A percentile compares a stretch with the other conserved stretches of the same genome.
Evolutionary conservation across 2,113 vertebrate species (phyloP).

Genomic region (Labeo rohita): DNA sequence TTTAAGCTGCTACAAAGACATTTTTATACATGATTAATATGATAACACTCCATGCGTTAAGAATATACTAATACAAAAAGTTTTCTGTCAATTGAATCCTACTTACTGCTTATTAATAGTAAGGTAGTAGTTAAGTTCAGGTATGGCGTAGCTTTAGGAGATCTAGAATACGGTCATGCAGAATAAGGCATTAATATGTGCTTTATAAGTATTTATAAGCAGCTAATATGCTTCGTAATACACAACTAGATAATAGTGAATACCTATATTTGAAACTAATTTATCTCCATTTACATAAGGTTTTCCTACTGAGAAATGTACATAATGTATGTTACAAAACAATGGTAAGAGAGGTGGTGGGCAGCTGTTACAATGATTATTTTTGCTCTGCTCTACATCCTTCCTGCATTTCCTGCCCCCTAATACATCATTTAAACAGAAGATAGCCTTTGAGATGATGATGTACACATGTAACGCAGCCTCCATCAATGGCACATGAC

Average conservation of each 20-base stretch:
- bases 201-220: too few species aligned
- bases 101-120: too few species aligned
- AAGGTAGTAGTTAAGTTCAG: too few species aligned
- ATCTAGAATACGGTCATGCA: too few species aligned
- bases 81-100: too few species aligned
- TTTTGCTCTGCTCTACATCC: background rate
- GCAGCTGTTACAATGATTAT: constrained; percentile 36
- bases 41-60: background rate
- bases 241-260: too few species aligned
- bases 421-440: constrained; percentile 40
- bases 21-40: background rate
- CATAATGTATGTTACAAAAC: background rate
- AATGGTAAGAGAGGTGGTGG: background rate
- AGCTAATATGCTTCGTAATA: too few species aligned
- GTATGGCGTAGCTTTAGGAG: too few species aligned
- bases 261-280: background rate
- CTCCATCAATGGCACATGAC: background rate
- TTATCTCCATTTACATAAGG: background rate
- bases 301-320: background rate
- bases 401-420: constrained; percentile 55
- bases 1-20: background rate
- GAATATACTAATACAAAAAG: background rate
- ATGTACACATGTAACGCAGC: background rate
- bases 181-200: too few species aligned
- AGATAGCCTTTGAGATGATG: background rate